Evolutionary conservation across 2,797 vertebrate species (phyloP), one percentile per base, ranked within the genome.

Genomic region (Chiloscyllium punctatum): DNA sequence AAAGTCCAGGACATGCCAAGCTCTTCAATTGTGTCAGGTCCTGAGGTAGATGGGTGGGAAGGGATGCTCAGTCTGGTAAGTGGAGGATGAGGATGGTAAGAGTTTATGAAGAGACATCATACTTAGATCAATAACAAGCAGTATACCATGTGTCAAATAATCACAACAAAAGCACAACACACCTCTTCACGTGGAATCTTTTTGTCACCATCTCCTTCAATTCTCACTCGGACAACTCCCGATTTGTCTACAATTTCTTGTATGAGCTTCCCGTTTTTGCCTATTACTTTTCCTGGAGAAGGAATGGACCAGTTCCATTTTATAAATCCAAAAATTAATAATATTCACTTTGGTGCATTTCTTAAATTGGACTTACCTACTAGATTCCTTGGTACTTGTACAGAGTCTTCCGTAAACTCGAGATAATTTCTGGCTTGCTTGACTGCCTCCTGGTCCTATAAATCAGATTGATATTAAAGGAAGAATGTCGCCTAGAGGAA

Each of bases 241-340:
- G 99, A 99, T 97, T 99, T 99, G 97, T 99, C 99, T 96, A 99
- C 99, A 96, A 99, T 99, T 96, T 99, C 99, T 96, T 99, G 99
- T 98, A 99, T 99, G 97, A 99, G 98, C 97, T 99, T 99, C 95
- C 99, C 99, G 96, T 99, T 99, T 98, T 99, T 99, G 96, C 99
- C 99, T 96, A 99, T 99, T 96, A 99, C 99, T 97, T 99, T 99
- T 96, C 99, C 99, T 99, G 30, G 96, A 82, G 96, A 97, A 69
- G 97, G 96, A 96, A 96, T 0, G 97, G 2, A 96, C 30, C 13
- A 57, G 48, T 48, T 37, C 23, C 48, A 53, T 95, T 69, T 66
- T 42, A 88, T 37, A 69, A 87, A 8, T 42, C 51, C 62, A 95
- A 62, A 21, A 95, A 62, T 51, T 68, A 87, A 95, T 66, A 21